Base-by-base conservation (phyloP, 2,888 invertebrate genomes). In the Drosophila demipolita region DNA sequence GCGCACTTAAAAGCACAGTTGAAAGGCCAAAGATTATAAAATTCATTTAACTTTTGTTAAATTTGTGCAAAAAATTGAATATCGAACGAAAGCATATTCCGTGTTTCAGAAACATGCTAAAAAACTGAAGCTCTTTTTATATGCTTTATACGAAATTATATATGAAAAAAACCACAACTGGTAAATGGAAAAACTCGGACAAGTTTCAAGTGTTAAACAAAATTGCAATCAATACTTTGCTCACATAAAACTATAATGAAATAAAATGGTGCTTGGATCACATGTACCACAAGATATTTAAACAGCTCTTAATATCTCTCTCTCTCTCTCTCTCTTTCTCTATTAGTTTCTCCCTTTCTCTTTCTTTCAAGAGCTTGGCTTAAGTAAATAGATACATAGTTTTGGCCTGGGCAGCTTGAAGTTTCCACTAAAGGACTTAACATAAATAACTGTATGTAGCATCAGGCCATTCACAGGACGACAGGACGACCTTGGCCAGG, bases 401-500 rank as follows among this genome's bases (percentile, higher is more conserved):
- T 54, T 17, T 23, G 54, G 17, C 3, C 11, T 11, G 33, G 29
- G 36, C 4, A 6, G 23, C 38, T 32, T 9, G 3, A 12, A 40
- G 33, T 50, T 32, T 40, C 11, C 3, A 17, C 40, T 50, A 20
- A 32, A 36, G 45, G 63, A 78, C 59, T 55, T 26, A 36, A 20
- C 62, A 70, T 53, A 57, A 76, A 75, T 76, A 70, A 49, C 36
- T 42, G 26, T 20, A 32, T 33, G 49, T 50, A 26, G 32, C 32
- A 35, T 20, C 26, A 45, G 53, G 20, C 45, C 36, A 50, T 38
- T 70, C 42, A 40, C 57, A 26, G 15, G 17, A 61, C 58, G 85
- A 40, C 52, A 26, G 15, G 17, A 61, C 58, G 85, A 82, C 82
- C 82, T 82, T 84, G 85, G 64, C 54, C 42, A 50, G 49, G n/a